Evolutionary conservation across 37 sponge, comb jelly and placozoan species (phyloP), one percentile per base, ranked within the genome.

Genomic region (Oscarella lobularis): DNA sequence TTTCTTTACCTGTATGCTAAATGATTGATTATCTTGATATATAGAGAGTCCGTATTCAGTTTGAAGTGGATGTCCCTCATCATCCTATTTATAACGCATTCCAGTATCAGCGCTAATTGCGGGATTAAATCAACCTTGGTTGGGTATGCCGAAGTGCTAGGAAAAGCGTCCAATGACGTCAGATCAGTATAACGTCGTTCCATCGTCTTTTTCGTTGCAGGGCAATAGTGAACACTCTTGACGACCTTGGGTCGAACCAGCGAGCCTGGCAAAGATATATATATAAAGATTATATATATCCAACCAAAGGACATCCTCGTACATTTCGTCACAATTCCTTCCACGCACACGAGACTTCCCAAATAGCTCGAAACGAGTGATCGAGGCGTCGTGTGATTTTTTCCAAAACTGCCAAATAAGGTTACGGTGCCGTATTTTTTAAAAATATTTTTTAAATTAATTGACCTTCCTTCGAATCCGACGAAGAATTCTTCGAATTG

Each of bases 191-290:
- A 97, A 38, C 79, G 83, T 5, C 99, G 81, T 76, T 97, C 94
- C 5, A 93, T 83, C 0, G 87, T 85, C 85, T 97, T 97, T 74
- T 83, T 85, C 3, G 99, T 97, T 33, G 89, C 89, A 3, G 99
- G 99, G 76, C 99, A 97, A 67, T 86, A 97, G 76, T 97, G 99
- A 68, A 97, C 99, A 82, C 99, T 97, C 75, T 88, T 90, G n/a
- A 93, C 85, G 36, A 97, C 91, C 71, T 93, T 93, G 37, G 94
- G 99, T 32, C 85, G 75, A 14, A 97, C 86, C 55, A 86, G 76
- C 35, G 92, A 91, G 33, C 79, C 92, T 87, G 75, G 6, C 29
- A 40, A 40, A 40, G 31, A 55, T 1, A 29, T 2, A 55, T 32
- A n/a, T 14, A n/a, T 5, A 5, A n/a, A 69, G 31, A n/a, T 69